These are phyloP conservation scores for Hypolimnas misippus DNA, from an alignment of 2,888 invertebrate species.

Conservation along the genomic window DNA sequence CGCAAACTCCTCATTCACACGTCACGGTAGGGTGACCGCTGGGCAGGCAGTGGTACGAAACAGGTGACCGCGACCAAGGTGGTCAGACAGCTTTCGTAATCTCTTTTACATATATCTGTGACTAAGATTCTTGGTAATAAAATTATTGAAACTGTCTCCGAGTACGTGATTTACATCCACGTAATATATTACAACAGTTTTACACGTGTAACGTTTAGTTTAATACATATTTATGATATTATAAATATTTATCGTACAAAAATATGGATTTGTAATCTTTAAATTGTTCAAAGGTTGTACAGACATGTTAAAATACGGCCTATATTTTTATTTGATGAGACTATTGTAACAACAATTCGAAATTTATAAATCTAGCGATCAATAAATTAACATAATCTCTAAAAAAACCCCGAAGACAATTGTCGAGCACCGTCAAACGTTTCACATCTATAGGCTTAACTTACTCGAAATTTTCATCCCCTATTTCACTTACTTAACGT, in stretches of 20 bases:
- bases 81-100: slow-evolving; percentile 32
- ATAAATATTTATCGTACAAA: neutral
- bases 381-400: too few relatives aligned
- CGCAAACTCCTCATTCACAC: slow-evolving; percentile 40
- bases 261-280: neutral
- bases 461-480: too few relatives aligned
- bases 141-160: neutral
- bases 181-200: neutral
- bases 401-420: too few relatives aligned
- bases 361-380: too few relatives aligned
- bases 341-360: too few relatives aligned
- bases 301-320: neutral
- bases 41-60: slow-evolving; percentile 49
- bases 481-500: too few relatives aligned
- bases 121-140: slow-evolving; percentile 4
- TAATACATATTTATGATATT: neutral
- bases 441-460: too few relatives aligned
- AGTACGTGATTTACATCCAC: neutral
- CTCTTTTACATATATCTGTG: slow-evolving; percentile 9
- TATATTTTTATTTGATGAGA: too few relatives aligned
- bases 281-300: neutral
- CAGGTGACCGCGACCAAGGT: slow-evolving; percentile 65
- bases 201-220: neutral
- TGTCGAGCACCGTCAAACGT: too few relatives aligned
- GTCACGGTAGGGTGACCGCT: slow-evolving; percentile 49